Evolutionary conservation across 35 echinoderm and acorn worm species (phyloP).

Genomic region (Amphiura filiformis): DNA sequence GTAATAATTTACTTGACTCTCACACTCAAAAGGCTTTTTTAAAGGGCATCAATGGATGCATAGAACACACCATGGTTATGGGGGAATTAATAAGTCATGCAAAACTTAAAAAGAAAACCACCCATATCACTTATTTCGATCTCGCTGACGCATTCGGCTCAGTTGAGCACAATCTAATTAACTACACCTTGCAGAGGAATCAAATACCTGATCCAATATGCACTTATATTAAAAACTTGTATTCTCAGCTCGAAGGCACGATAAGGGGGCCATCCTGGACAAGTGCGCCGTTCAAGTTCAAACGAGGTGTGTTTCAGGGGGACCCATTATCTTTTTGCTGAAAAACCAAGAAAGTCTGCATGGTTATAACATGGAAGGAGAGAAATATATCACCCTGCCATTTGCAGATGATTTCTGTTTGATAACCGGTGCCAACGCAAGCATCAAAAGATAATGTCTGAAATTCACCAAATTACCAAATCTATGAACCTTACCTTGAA

Average conservation of each 20-base stretch:
- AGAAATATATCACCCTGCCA: too few relatives aligned
- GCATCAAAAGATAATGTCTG: too few relatives aligned
- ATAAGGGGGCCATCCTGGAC: background rate
- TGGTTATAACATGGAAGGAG: too few relatives aligned
- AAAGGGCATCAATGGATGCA: constrained; percentile 21
- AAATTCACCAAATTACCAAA: too few relatives aligned
- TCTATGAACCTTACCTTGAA: too few relatives aligned
- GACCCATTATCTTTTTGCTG: background rate
- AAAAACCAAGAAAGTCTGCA: too few relatives aligned
- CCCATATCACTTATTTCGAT: background rate
- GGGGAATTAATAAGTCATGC: background rate
- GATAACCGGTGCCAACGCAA: too few relatives aligned
- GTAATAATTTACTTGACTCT: background rate
- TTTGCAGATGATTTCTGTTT: too few relatives aligned
- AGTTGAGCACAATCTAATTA: background rate
- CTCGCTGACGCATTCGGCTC: constrained; percentile 6
- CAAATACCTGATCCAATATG: constrained; percentile 10
- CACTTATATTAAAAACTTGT: constrained; percentile 4
- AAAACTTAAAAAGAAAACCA: background rate
- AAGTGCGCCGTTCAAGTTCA: background rate
- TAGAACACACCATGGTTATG: background rate
- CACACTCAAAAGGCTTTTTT: constrained; percentile 16
- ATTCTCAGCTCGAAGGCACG: background rate
- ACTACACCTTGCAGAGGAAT: constrained; percentile 10
- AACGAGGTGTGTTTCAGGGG: background rate